Conservation (phyloP, 2,888 invertebrate genomes). For the Kryphioiulus occultus region DNA sequence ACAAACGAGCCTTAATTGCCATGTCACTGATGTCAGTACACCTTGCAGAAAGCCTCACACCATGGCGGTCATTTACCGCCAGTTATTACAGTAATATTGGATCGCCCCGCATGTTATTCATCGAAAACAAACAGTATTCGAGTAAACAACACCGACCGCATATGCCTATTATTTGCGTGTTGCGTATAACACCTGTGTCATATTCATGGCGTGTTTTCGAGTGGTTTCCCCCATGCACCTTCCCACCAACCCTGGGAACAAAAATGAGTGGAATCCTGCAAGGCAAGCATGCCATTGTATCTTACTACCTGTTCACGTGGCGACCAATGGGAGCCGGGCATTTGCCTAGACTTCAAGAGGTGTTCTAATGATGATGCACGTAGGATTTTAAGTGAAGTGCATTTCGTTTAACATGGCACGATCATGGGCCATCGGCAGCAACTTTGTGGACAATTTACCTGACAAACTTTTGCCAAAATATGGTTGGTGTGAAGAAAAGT, state of each 20-base stretch:
- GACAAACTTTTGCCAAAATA: not conserved
- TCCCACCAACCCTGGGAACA: conserved; percentile 28
- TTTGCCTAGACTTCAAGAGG: not conserved
- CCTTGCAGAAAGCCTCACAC: too few species aligned
- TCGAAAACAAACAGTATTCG: not conserved
- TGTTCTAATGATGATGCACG: not conserved
- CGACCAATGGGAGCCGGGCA: not conserved
- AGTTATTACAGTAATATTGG: not conserved
- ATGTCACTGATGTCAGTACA: too few species aligned
- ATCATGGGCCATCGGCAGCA: not conserved
- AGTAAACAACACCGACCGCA: not conserved
- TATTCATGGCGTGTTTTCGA: not conserved
- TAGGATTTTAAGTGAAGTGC: not conserved
- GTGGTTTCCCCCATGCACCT: not conserved
- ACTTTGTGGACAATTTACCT: not conserved
- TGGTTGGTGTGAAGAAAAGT: not conserved
- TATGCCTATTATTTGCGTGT: not conserved
- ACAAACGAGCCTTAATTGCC: not conserved
- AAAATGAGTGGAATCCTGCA: conserved; percentile 15
- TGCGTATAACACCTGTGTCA: not conserved
- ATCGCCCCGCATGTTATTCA: not conserved
- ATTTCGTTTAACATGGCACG: not conserved
- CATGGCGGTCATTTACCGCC: not conserved
- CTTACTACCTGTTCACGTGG: not conserved
- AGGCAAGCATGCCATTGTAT: conserved; percentile 15